Conservation (phyloP, 2,113 vertebrate genomes). For the Megaceryle torquata region DNA sequence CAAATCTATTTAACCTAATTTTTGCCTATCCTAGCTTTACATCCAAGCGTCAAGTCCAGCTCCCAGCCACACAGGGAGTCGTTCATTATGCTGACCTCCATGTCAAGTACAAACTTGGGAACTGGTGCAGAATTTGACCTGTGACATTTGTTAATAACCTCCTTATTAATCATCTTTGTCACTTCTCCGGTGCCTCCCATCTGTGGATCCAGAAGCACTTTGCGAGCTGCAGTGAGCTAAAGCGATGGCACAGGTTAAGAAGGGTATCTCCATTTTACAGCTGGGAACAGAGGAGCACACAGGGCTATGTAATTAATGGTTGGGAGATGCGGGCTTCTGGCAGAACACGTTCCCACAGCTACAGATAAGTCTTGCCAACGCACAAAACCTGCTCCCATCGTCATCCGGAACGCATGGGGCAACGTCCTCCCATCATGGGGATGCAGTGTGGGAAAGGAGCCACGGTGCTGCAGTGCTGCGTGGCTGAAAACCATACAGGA, state of each 20-base stretch:
- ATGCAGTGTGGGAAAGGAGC: background rate
- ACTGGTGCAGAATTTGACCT: background rate
- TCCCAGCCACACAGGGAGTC: background rate
- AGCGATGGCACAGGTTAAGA: background rate
- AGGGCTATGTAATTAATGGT: background rate
- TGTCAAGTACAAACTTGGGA: constrained; percentile 17
- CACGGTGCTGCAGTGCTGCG: background rate
- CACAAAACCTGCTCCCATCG: background rate
- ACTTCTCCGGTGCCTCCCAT: background rate
- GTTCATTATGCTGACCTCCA: background rate
- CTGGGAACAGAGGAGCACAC: background rate
- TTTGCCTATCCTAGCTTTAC: background rate
- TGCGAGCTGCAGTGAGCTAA: fast-evolving
- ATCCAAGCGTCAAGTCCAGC: background rate
- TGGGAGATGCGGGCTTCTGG: background rate
- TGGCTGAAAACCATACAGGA: background rate
- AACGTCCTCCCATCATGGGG: fast-evolving
- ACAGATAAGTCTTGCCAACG: background rate
- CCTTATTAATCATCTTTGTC: constrained; percentile 42
- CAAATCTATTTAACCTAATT: background rate
- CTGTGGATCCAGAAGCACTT: background rate
- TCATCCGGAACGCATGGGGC: background rate
- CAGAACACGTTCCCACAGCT: background rate
- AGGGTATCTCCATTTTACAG: background rate
- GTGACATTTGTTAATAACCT: background rate